Base-by-base conservation (phyloP, 1,140 invertebrate genomes). In the Paralvinella palmiformis region DNA sequence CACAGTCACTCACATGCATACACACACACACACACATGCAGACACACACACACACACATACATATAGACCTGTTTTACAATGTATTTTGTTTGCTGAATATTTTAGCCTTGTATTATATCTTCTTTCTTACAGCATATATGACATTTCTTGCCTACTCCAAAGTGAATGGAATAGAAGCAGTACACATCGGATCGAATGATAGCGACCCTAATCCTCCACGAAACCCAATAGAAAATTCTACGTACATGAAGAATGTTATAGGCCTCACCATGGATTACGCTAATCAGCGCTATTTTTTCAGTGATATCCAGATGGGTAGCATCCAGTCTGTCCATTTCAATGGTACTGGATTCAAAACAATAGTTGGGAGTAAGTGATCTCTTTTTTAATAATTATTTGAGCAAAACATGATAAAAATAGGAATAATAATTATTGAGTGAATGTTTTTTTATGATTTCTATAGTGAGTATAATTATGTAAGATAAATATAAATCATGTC, bases 71-170 rank as follows among this genome's bases (percentile, higher is more conserved):
- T n/a, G n/a, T n/a, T n/a, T n/a, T n/a, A n/a, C n/a, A n/a, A n/a
- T n/a, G n/a, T 35, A 27, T 20, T 31, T 2, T n/a, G 3, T 22
- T n/a, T 59, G 15, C 17, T 37, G 44, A 53, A 45, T 44, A 33
- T 59, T 69, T 63, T 36, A 53, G 37, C 67, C n/a, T n/a, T n/a
- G n/a, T n/a, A n/a, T n/a, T n/a, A n/a, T n/a, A 24, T 15, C 27
- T n/a, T 24, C 5, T 48, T n/a, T 52, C 31, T 87, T 88, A 62
- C 85, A 86, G 50, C 86, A 88, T 0, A 87, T 55, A 59, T 91
- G 35, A 91, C 94, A 72, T 98, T 91, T 75, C 74, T 98, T 1
- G 88, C 98, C 1, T 98, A 94, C 73, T 89, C 92, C 0, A 96
- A 94, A 0, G 84, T 94, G 55, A 93, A 91, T 0, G 91, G 95